Evolutionary conservation across 2,888 invertebrate species (phyloP), one percentile per base, ranked within the genome.

Genomic region (Pocota personata): DNA sequence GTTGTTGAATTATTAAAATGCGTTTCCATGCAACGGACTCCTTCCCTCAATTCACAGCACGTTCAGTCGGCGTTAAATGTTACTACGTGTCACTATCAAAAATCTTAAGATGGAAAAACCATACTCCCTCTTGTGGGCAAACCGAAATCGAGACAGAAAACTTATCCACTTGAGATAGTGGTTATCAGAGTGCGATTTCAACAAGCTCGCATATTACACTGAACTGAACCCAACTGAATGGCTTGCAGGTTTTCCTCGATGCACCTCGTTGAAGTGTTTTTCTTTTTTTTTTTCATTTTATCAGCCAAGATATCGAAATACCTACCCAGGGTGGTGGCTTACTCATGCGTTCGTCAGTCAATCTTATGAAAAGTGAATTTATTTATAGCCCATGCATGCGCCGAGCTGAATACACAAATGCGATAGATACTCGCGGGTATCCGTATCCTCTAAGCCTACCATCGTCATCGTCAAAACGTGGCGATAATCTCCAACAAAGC

Each of bases 171-270:
- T 66, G 52, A 79, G 80, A 84, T 84, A 80, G 84, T 40, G 48
- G 75, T 84, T 84, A 84, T 84, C 84, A 75, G 69, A 76, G 75
- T 71, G 75, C 55, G 80, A 84, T 80, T 84, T 76, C 71, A 73
- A 83, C 83, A 79, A 83, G 73, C 67, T 83, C 67, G 79, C 79
- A 78, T 57, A 57, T 12, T 57, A 21, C 16, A 12, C 4, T 7
- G 21, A 7, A 5, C 10, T 30, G 27, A n/a, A 27, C 30, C 3
- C 19, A 19, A 24, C 52, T 5, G 2, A 37, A 3, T 10, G 16
- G 12, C 50, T 35, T 55, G 21, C 35, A 32, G 30, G 24, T 32
- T 66, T n/a, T 3, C 10, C 10, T 10, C 21, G 46, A 43, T 30
- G 32, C 4, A 24, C 62, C 62, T 16, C 27, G 30, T 6, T 37